Base-by-base conservation (phyloP, 2,797 vertebrate genomes). In the Toxotes lorentzi region DNA sequence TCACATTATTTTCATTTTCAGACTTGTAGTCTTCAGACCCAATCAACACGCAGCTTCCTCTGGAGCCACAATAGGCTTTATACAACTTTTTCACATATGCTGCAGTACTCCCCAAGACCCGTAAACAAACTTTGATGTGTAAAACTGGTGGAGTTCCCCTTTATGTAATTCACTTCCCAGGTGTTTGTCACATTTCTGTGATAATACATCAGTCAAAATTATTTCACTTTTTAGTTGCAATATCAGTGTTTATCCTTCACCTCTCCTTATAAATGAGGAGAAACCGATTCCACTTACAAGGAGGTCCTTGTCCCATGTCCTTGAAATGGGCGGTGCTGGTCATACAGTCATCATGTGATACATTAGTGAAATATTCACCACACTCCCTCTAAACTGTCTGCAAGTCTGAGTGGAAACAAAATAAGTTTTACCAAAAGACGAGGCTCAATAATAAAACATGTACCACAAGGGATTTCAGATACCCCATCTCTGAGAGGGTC, bases 281-380 rank as follows among this genome's bases (percentile, higher is more conserved):
- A 69, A 47, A 59, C 11, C 48, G n/a, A 27, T 58, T 27, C 34
- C n/a, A 27, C 51, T 48, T 54, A 23, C 79, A 73, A 19, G 14
- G 51, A 32, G 21, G 3, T 69, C 43, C 10, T 2, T 64, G 48
- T 34, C 73, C 3, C 10, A 2, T 64, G 48, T 34, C 73, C 3
- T 65, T 79, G 30, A 78, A 75, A 70, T 56, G 23, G 16, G 51
- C 47, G 70, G 11, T 54, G 30, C 40, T 21, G 61, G 38, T 9
- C 23, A 75, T 77, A 47, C 17, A 47, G 27, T 30, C 70, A 73
- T 47, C 66, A 41, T 58, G 30, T 4, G 17, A 57, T 30, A n/a
- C 41, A 67, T 61, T 5, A 50, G 34, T 41, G 23, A 72, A 75
- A 65, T 84, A 77, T 79, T 76, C 13, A 68, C 48, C 32, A 0